Conservation (phyloP, 2,113 vertebrate genomes). For the Chloebia gouldiae region DNA sequence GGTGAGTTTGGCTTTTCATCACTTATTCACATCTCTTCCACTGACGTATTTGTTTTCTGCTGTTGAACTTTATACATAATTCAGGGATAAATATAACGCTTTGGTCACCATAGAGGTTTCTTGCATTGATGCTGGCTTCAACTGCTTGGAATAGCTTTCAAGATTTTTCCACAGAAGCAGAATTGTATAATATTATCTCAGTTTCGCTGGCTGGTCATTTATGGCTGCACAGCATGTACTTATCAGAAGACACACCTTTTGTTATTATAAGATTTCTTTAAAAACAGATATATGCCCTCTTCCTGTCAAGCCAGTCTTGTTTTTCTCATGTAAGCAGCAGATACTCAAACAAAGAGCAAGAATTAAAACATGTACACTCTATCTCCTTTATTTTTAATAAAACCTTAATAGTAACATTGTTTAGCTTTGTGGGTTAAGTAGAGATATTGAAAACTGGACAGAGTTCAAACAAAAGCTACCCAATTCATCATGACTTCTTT, state of each 20-base stretch:
- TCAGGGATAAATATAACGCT: neutral
- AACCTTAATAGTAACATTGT: neutral
- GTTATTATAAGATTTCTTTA: neutral
- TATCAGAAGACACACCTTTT: neutral
- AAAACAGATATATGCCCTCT: neutral
- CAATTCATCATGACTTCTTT: neutral
- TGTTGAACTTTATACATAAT: neutral
- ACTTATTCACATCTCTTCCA: neutral
- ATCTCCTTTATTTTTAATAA: neutral
- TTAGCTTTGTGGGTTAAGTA: neutral
- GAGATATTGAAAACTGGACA: neutral
- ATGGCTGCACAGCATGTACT: neutral
- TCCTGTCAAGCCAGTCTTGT: neutral
- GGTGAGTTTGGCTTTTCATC: neutral
- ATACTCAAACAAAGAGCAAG: neutral
- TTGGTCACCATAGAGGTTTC: neutral
- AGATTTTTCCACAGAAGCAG: neutral
- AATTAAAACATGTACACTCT: neutral
- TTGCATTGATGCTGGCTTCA: neutral
- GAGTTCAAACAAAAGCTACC: neutral
- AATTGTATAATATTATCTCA: neutral
- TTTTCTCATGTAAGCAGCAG: neutral
- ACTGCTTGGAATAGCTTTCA: neutral
- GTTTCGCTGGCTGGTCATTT: neutral
- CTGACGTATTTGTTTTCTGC: neutral